Conservation (phyloP, 1,140 invertebrate genomes). For the Frieseomelitta varia region DNA sequence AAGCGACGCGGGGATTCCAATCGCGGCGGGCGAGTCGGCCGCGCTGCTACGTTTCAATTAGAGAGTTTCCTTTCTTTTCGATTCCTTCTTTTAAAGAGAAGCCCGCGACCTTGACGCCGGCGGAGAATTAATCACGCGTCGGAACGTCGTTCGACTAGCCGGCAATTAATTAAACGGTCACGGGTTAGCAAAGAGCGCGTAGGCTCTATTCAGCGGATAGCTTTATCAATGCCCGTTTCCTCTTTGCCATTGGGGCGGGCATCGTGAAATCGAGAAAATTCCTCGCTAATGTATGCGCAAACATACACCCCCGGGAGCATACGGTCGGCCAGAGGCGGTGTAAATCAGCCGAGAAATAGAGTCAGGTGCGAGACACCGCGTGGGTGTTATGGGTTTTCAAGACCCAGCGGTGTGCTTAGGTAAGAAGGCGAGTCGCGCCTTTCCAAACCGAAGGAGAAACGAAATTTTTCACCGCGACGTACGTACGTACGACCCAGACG, state of each 20-base stretch:
- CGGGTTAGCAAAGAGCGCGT: constrained; percentile 34
- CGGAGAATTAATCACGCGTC: constrained; percentile 34
- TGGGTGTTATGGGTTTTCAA: constrained; percentile 29
- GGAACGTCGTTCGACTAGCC: constrained; percentile 23
- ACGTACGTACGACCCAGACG: no score
- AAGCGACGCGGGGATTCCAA: not conserved
- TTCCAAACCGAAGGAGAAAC: no score
- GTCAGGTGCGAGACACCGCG: constrained; percentile 45
- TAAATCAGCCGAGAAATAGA: constrained; percentile 53
- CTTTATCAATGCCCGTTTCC: constrained; percentile 52
- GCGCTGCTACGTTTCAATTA: constrained; percentile 41
- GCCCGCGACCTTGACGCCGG: constrained; percentile 18
- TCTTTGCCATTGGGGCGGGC: constrained; percentile 15
- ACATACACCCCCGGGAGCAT: constrained; percentile 7
- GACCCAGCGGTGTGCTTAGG: no score
- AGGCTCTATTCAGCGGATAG: constrained; percentile 44
- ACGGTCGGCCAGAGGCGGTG: not conserved
- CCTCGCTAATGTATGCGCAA: constrained; percentile 46
- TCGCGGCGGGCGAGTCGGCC: not conserved
- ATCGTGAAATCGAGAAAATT: constrained; percentile 37
- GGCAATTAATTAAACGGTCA: constrained; percentile 55
- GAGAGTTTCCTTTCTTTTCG: constrained; percentile 37
- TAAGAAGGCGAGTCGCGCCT: no score
- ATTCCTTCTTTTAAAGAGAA: constrained; percentile 17
- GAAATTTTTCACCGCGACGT: no score